These are phyloP conservation scores for Bucorvus abyssinicus DNA, from an alignment of 2,797 vertebrate species.

Conservation along the genomic window DNA sequence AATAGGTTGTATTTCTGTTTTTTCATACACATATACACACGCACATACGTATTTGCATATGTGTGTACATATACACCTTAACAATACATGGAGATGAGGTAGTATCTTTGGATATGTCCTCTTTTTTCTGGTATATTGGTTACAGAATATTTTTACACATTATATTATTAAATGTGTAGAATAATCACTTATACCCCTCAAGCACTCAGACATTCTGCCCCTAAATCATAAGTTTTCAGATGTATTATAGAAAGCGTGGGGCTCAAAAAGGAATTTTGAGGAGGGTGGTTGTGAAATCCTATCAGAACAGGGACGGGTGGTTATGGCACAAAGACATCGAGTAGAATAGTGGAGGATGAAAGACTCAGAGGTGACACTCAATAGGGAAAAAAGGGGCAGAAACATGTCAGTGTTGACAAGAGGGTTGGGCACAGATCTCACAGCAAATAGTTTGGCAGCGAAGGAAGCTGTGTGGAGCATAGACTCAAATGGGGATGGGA, in stretches of 20 bases:
- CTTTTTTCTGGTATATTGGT: neutral
- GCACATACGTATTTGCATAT: accelerated
- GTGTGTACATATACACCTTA: too few relatives aligned
- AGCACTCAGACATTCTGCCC: neutral
- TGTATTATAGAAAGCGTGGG: neutral
- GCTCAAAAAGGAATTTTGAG: neutral
- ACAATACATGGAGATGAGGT: accelerated
- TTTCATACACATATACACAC: neutral
- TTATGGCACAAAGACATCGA: neutral
- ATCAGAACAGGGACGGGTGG: neutral
- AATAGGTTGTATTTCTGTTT: neutral
- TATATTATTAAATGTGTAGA: neutral
- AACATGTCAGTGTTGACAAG: neutral
- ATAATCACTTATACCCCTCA: neutral
- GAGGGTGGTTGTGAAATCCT: neutral
- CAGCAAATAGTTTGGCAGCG: neutral
- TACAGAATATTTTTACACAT: neutral
- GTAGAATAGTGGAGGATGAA: neutral
- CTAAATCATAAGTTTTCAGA: neutral
- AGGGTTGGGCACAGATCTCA: neutral
- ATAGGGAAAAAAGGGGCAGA: neutral
- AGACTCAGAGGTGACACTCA: neutral
- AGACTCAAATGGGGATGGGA: constrained; percentile 6
- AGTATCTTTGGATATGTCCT: neutral
- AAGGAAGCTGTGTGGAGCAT: neutral